These are phyloP conservation scores for Drosophila baimaii DNA, from an alignment of 1,140 invertebrate genomes.

Conservation along the genomic window DNA sequence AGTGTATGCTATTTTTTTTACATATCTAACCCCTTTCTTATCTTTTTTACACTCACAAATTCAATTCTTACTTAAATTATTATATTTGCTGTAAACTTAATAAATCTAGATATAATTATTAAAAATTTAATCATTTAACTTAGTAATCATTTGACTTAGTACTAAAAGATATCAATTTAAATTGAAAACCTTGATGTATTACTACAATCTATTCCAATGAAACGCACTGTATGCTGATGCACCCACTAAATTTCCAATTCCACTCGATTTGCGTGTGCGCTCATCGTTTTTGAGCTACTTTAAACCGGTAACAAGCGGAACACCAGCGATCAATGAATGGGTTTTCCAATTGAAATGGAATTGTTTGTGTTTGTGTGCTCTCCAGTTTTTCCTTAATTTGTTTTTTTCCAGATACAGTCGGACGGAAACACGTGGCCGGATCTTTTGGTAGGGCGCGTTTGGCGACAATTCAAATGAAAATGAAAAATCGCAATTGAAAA, in stretches of 20 bases:
- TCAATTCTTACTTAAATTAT: neutral
- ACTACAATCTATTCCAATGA: no score
- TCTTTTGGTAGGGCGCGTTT: conserved; percentile 1
- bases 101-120: no score
- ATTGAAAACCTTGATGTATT: no score
- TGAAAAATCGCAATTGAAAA: conserved; percentile 52
- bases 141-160: no score
- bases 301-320: conserved; percentile 27
- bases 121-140: no score
- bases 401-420: conserved; percentile 10
- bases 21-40: no score
- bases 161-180: no score
- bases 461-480: conserved; percentile 36
- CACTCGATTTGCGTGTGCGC: conserved; percentile 12
- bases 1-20: no score
- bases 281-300: conserved; percentile 20
- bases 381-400: conserved; percentile 15
- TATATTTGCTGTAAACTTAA: neutral
- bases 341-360: conserved; percentile 38
- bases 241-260: conserved; percentile 1
- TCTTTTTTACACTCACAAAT: neutral
- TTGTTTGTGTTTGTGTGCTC: conserved; percentile 11
- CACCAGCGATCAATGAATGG: conserved; percentile 9
- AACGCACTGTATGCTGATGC: conserved; percentile 2
- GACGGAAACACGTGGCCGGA: conserved; percentile 8